A percentile compares a stretch with the other conserved stretches of the same genome.
phyloP scores from a whole-genome alignment of 2,888 invertebrate genomes.

The Andrena dorsata region DNA sequence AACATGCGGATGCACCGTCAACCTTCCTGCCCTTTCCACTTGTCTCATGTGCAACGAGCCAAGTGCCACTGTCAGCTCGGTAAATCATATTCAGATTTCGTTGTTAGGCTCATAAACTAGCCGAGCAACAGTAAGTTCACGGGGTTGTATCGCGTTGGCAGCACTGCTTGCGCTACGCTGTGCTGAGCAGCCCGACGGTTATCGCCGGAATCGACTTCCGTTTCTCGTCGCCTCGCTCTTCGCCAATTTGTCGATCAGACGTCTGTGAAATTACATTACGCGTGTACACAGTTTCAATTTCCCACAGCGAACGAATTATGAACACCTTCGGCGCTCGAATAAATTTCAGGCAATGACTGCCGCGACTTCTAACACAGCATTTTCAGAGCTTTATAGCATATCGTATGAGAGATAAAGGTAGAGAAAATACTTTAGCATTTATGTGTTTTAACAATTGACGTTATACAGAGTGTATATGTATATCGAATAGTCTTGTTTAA shows the following conservation, averaged over 20 bases:
- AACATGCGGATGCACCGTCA: slow-evolving; percentile 60
- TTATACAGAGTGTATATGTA: no score
- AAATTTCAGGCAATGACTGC: no score
- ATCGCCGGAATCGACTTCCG: slow-evolving; percentile 70
- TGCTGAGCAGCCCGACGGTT: slow-evolving; percentile 56
- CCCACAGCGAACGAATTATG: no score
- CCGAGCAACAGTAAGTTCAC: slow-evolving; percentile 60
- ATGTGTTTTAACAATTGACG: no score
- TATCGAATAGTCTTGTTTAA: no score
- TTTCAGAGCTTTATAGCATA: no score
- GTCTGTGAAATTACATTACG: slow-evolving; percentile 1
- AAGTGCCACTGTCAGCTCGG: slow-evolving; percentile 62
- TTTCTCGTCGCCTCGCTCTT: slow-evolving; percentile 52
- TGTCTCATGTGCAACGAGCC: slow-evolving; percentile 34
- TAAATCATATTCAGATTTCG: slow-evolving; percentile 80
- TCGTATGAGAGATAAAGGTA: no score
- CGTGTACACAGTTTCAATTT: no score
- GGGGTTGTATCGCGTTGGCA: slow-evolving; percentile 54
- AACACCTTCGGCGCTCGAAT: no score
- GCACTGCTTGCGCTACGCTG: slow-evolving; percentile 46
- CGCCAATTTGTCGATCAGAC: slow-evolving; percentile 32
- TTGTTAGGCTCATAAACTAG: slow-evolving; percentile 73
- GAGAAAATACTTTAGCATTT: no score
- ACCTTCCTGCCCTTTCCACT: background rate
- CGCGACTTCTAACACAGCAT: no score